Base-by-base conservation (phyloP, 2,888 invertebrate genomes). In the Trichogramma evanescens region DNA sequence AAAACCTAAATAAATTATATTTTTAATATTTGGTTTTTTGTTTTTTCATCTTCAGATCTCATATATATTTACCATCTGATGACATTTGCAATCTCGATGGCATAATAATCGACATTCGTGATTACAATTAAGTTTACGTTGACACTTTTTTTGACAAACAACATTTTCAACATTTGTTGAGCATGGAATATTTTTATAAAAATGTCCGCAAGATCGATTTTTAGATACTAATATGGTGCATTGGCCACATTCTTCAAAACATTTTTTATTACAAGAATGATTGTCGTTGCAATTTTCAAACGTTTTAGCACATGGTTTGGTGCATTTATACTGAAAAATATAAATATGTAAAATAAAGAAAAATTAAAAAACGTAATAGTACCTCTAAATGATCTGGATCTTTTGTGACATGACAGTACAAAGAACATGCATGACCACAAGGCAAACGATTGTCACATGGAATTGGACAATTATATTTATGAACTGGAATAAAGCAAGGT, bases 331-430 rank as follows among this genome's bases (percentile, higher is more conserved):
- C 53, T 53, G 9, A 43, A 53, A 43, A 53, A 43, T 3, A 44
- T 6, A 26, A 26, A 26, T 26, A 13, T 26, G 26, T 26, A 3
- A 26, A 26, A 26, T 26, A 26, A 26, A 2, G 3, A 1, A 26
- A 26, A 26, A 26, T 26, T 13, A 49, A 6, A 7, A 38, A 13
- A 50, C 1, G 38, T 50, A 38, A 8, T 6, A 6, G 3, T 26
- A 53, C 7, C 10, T 56, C 43, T 4, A 55, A 5, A 41, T 59
- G 59, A 26, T 59, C 59, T 9, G 59, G 59, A 59, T 59, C 59
- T 2, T 50, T 9, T 1, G 9, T 54, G 38, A 46, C 55, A 8
- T 59, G 59, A 5, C 59, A 59, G 5, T 10, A 50, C 13, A 39
- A 5, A 38, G n/a, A 4, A 8, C 59, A 59, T 3, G 50, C 5